phyloP scores from a whole-genome alignment of 2,113 vertebrate species.

The Sceloporus tristichus region DNA sequence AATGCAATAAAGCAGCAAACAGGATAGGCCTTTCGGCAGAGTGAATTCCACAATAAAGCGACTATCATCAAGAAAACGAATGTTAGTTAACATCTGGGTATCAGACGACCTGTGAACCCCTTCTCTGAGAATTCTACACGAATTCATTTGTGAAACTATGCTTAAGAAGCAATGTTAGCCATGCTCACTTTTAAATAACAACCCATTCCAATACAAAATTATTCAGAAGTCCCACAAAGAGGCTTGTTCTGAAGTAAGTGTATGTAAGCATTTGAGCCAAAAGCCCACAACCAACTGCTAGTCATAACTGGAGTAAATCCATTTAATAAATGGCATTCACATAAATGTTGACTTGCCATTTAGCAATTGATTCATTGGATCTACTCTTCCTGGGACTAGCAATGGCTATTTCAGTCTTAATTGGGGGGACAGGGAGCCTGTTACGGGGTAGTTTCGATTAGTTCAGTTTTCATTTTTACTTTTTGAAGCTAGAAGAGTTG shows the following conservation, averaged over 20 bases:
- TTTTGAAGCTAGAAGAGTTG: neutral
- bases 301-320: too few relatives aligned
- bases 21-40: neutral
- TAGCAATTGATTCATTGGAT: too few relatives aligned
- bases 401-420: too few relatives aligned
- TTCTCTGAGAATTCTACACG: neutral
- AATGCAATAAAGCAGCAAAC: neutral
- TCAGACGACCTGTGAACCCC: neutral
- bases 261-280: neutral
- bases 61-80: neutral
- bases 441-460: neutral
- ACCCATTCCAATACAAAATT: neutral
- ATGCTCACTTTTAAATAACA: neutral
- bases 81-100: neutral
- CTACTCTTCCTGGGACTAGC: too few relatives aligned
- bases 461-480: neutral
- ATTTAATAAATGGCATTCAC: too few relatives aligned
- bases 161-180: neutral
- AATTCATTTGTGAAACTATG: neutral
- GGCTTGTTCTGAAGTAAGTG: neutral
- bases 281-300: too few relatives aligned
- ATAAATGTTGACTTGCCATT: too few relatives aligned
- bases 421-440: too few relatives aligned
- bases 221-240: neutral
- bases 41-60: neutral